A percentile compares a stretch with the other conserved stretches of the same genome.
Conservation (phyloP, 2,113 vertebrate genomes). For the Camelus bactrianus region DNA sequence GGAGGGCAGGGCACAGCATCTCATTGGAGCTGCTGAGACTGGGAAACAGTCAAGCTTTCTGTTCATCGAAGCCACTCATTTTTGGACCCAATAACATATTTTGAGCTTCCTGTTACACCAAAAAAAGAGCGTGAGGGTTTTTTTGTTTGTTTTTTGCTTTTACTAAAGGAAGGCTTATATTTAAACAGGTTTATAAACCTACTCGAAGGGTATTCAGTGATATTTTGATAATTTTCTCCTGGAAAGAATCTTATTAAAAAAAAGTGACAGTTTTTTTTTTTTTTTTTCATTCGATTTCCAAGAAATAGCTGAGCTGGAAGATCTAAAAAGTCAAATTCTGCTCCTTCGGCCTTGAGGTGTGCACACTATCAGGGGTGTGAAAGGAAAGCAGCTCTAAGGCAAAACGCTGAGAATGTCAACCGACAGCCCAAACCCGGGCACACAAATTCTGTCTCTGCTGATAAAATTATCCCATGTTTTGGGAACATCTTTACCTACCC, state of each 20-base stretch:
- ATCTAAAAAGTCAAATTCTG: not conserved
- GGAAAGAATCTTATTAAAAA: not conserved
- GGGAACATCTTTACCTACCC: not conserved
- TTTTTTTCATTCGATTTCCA: not conserved
- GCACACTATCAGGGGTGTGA: not conserved
- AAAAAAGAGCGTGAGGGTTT: not conserved
- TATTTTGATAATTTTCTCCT: not conserved
- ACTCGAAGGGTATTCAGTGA: not conserved
- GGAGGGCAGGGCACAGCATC: not conserved
- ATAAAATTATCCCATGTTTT: not conserved
- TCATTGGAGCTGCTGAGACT: not conserved
- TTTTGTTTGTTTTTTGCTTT: not conserved
- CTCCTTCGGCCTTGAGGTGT: not conserved
- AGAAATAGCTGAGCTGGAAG: not conserved
- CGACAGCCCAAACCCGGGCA: not conserved
- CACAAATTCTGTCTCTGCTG: accelerated
- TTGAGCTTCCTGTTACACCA: not conserved
- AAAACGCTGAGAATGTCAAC: not conserved
- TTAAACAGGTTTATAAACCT: not conserved
- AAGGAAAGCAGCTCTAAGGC: not conserved
- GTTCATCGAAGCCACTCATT: not conserved
- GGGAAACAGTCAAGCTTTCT: not conserved
- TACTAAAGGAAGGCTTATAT: not conserved
- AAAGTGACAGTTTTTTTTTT: not conserved
- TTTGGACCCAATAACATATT: not conserved